phyloP scores from a whole-genome alignment of 2,888 invertebrate species.

The Drosophila ustulata region DNA sequence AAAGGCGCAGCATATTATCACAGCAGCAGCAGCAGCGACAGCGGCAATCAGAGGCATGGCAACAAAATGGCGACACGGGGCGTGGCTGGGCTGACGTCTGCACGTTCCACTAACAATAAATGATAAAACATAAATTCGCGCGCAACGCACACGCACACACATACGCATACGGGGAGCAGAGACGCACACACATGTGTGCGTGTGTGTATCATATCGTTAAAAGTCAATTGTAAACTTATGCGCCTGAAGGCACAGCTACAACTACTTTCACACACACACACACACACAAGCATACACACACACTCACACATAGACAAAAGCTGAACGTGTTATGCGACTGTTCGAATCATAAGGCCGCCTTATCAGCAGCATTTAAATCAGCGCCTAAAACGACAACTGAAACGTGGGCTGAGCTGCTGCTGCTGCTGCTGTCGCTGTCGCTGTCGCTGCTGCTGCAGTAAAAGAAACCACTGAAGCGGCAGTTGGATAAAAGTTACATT shows the following conservation, averaged over 20 bases:
- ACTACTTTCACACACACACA: conserved; percentile 51
- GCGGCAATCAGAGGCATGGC: conserved; percentile 42
- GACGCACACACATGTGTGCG: conserved; percentile 22
- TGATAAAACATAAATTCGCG: conserved; percentile 80
- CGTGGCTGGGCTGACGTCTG: conserved; percentile 60
- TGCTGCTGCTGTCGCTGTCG: conserved; percentile 8
- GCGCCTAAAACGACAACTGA: conserved; percentile 51
- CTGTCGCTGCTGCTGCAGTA: conserved; percentile 56
- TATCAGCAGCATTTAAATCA: conserved; percentile 80
- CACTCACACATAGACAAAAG: conserved; percentile 23
- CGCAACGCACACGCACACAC: conserved; percentile 35
- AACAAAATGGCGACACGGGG: conserved; percentile 60
- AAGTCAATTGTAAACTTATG: conserved; percentile 81
- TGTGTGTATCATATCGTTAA: conserved; percentile 69
- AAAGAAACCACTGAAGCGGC: conserved; percentile 77
- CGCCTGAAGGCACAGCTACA: conserved; percentile 61
- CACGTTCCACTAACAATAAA: conserved; percentile 80
- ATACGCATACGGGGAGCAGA: conserved; percentile 6
- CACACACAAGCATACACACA: conserved; percentile 18
- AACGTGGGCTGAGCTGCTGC: conserved; percentile 15
- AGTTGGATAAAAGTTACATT: conserved; percentile 76
- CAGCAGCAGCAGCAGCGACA: conserved; percentile 35
- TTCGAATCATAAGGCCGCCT: conserved; percentile 77
- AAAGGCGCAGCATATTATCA: conserved; percentile 74
- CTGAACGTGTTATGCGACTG: conserved; percentile 58